A percentile compares a stretch with the other conserved stretches of the same genome.
Evolutionary conservation across 1,140 invertebrate species (phyloP).

Genomic region (Cheumatopsyche charites): DNA sequence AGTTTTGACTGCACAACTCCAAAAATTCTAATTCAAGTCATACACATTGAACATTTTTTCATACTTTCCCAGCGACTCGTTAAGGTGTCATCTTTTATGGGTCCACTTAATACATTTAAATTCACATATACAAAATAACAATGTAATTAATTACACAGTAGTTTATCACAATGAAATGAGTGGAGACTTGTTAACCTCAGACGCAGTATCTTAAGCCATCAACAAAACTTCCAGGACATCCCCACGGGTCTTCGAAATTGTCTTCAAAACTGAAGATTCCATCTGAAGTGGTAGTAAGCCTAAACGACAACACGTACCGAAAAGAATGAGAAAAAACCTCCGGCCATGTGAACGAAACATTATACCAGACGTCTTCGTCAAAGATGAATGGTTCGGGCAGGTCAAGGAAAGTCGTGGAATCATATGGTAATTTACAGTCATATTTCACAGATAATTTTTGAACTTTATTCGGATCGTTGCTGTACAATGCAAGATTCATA

Average conservation of each 20-base stretch:
- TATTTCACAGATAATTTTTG: conserved; percentile 51
- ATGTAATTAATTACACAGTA: too few species aligned
- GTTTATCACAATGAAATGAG: too few species aligned
- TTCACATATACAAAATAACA: too few species aligned
- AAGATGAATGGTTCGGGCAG: conserved; percentile 55
- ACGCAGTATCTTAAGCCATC: conserved; percentile 52
- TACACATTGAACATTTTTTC: too few species aligned
- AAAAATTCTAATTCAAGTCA: neutral
- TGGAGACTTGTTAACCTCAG: neutral
- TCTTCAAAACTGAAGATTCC: conserved; percentile 58
- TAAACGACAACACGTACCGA: conserved; percentile 55
- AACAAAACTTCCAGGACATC: conserved; percentile 54
- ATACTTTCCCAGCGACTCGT: too few species aligned
- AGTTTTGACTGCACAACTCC: too few species aligned
- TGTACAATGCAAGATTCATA: conserved; percentile 52
- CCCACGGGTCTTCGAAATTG: conserved; percentile 49
- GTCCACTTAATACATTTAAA: neutral
- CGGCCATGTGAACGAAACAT: conserved; percentile 57
- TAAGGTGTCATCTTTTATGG: too few species aligned
- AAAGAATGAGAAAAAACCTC: conserved; percentile 51
- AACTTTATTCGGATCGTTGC: conserved; percentile 51
- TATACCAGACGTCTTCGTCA: conserved; percentile 57
- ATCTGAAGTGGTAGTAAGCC: conserved; percentile 53
- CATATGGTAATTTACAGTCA: conserved; percentile 54
- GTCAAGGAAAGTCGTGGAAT: conserved; percentile 55